Conservation (phyloP, 2,888 invertebrate genomes). For the Eretmocerus hayati region DNA sequence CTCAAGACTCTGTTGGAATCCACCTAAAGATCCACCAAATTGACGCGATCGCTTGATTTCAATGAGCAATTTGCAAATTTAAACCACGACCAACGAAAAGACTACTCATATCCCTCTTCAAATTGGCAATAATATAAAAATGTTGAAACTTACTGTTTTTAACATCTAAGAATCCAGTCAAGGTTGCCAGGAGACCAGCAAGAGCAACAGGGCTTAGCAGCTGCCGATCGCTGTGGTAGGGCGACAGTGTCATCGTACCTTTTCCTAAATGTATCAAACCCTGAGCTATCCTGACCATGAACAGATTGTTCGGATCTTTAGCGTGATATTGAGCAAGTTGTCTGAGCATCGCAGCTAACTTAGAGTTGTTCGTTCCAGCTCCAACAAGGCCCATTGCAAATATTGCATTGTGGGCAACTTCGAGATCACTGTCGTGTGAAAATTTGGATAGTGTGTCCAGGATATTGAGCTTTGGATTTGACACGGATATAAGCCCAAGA, state of each 20-base stretch:
- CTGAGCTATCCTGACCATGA: slow-evolving; percentile 96
- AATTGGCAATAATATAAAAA: slow-evolving; percentile 9
- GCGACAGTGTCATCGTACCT: slow-evolving; percentile 93
- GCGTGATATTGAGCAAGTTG: slow-evolving; percentile 97
- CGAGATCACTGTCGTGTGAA: slow-evolving; percentile 95
- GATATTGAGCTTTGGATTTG: slow-evolving; percentile 93
- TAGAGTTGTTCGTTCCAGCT: slow-evolving; percentile 80
- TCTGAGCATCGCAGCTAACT: slow-evolving; percentile 94
- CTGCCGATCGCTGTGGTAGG: slow-evolving; percentile 94
- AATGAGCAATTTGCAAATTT: no score
- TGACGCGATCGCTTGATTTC: no score
- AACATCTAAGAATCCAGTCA: slow-evolving; percentile 92
- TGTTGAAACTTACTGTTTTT: slow-evolving; percentile 72
- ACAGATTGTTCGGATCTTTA: slow-evolving; percentile 94
- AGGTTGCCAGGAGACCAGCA: slow-evolving; percentile 88
- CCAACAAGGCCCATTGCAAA: slow-evolving; percentile 97
- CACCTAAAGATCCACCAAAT: no score
- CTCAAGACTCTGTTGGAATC: no score
- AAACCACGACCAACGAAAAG: no score
- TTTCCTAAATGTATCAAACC: slow-evolving; percentile 97
- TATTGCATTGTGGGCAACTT: slow-evolving; percentile 97
- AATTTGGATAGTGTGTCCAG: slow-evolving; percentile 98
- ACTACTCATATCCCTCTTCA: no score
- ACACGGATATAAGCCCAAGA: slow-evolving; percentile 89
- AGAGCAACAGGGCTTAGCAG: slow-evolving; percentile 93